These are phyloP conservation scores for Coenobita brevimanus DNA, from an alignment of 1,140 invertebrate species.

Conservation along the genomic window DNA sequence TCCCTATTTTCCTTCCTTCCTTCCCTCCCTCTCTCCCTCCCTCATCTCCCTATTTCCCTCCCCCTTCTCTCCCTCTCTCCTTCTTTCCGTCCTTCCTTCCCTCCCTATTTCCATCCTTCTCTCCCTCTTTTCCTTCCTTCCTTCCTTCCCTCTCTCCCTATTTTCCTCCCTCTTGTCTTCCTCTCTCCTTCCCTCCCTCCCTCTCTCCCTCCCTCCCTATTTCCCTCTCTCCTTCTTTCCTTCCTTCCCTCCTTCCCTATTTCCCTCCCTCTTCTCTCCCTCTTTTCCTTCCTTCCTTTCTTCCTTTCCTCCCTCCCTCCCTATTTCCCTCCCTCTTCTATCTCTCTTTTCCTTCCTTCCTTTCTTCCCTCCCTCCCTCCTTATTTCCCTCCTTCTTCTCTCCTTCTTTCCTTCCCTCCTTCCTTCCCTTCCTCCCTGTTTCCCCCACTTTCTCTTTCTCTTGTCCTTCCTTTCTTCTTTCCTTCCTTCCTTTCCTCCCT, in stretches of 20 bases:
- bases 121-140: too few relatives aligned
- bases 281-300: background rate
- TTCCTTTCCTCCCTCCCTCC: background rate
- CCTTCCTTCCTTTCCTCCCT: background rate
- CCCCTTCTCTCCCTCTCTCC: background rate
- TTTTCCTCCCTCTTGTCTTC: too few relatives aligned
- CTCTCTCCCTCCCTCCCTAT: too few relatives aligned
- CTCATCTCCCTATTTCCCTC: too few relatives aligned
- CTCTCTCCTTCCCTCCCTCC: background rate
- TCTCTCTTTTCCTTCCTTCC: too few relatives aligned
- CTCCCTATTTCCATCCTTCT: too few relatives aligned
- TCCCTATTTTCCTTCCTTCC: background rate
- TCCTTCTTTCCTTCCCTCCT: too few relatives aligned
- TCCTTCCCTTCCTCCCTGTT: background rate
- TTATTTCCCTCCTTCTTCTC: too few relatives aligned
- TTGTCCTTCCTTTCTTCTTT: background rate
- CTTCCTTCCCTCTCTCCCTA: too few relatives aligned
- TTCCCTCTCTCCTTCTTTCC: background rate
- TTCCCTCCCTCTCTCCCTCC: too few relatives aligned
- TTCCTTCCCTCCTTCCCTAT: background rate
- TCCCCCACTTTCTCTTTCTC: background rate
- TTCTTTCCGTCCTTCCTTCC: background rate
- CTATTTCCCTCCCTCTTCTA: too few relatives aligned
- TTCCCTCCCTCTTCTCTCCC: background rate
- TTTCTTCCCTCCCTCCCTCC: too few relatives aligned